Evolutionary conservation across 2,797 vertebrate species (phyloP).

Genomic region (Antennarius maculatus): DNA sequence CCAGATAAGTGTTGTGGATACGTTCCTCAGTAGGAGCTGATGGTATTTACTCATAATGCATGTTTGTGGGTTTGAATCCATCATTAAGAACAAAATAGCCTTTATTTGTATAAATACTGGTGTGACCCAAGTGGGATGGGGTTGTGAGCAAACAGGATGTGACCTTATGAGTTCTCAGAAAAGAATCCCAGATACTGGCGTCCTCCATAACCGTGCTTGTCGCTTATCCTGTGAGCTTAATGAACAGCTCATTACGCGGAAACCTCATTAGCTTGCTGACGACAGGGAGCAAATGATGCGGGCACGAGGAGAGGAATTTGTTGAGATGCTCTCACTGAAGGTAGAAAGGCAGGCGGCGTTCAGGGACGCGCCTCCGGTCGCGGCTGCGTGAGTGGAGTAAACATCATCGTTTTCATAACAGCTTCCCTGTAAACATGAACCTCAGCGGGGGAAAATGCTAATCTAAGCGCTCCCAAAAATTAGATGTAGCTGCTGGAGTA

Average conservation of each 20-base stretch:
- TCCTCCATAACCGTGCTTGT: conserved; percentile 42
- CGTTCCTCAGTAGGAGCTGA: no score
- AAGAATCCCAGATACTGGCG: conserved; percentile 17
- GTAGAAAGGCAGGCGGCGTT: conserved; percentile 33
- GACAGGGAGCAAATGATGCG: conserved; percentile 63
- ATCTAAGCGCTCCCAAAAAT: conserved; percentile 34
- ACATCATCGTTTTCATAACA: conserved; percentile 46
- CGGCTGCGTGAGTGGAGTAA: conserved; percentile 44
- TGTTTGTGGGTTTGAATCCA: no score
- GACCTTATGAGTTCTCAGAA: conserved; percentile 9
- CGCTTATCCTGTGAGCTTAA: conserved; percentile 60
- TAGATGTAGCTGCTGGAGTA: conserved; percentile 14
- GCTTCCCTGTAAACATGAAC: conserved; percentile 50
- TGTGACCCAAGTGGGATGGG: not conserved
- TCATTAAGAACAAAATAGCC: no score
- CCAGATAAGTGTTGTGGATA: no score
- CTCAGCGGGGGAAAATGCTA: conserved; percentile 39
- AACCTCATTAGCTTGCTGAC: conserved; percentile 67
- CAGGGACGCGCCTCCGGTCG: conserved; percentile 33
- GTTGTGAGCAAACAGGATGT: conserved; percentile 7
- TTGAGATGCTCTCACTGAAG: conserved; percentile 43
- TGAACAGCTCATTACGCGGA: conserved; percentile 70
- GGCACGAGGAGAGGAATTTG: conserved; percentile 46
- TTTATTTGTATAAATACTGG: no score
- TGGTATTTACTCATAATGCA: no score